These are phyloP conservation scores for Tetranychus urticae DNA, from an alignment of 1,140 invertebrate species.

Conservation along the genomic window DNA sequence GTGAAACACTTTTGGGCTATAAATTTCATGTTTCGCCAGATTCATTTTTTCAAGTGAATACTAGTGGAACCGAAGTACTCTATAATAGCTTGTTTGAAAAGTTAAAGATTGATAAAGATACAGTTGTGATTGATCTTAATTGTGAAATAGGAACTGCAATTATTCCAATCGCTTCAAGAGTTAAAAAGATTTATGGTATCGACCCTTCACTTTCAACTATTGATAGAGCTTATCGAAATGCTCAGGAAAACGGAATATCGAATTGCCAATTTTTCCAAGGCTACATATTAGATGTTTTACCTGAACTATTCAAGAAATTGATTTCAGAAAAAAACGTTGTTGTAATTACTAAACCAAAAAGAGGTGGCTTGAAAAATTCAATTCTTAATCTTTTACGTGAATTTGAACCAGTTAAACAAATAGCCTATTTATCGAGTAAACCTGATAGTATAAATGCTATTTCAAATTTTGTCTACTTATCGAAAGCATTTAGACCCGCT, in stretches of 20 bases:
- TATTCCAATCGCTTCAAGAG: conserved; percentile 28
- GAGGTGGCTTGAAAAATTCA: background rate
- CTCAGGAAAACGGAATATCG: background rate
- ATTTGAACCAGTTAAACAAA: background rate
- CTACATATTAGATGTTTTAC: background rate
- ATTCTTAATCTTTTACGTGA: background rate
- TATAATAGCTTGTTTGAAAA: conserved; percentile 57
- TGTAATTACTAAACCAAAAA: background rate
- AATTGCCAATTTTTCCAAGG: background rate
- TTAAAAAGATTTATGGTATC: conserved; percentile 1
- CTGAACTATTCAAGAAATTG: background rate
- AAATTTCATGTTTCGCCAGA: conserved; percentile 74
- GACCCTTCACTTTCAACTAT: background rate
- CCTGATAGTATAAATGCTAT: conserved; percentile 35
- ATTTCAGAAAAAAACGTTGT: background rate
- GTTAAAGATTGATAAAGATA: conserved; percentile 27
- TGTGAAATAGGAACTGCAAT: conserved; percentile 93
- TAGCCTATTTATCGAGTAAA: background rate
- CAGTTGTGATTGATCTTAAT: conserved; percentile 69
- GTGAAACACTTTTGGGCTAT: conserved; percentile 49
- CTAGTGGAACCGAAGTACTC: conserved; percentile 52
- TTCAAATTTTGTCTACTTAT: conserved; percentile 58
- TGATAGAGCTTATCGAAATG: background rate
- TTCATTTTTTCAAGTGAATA: conserved; percentile 80
- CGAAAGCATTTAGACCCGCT: conserved; percentile 50